phyloP scores from a whole-genome alignment of 2,113 vertebrate species.

The Nematolebias whitei region DNA sequence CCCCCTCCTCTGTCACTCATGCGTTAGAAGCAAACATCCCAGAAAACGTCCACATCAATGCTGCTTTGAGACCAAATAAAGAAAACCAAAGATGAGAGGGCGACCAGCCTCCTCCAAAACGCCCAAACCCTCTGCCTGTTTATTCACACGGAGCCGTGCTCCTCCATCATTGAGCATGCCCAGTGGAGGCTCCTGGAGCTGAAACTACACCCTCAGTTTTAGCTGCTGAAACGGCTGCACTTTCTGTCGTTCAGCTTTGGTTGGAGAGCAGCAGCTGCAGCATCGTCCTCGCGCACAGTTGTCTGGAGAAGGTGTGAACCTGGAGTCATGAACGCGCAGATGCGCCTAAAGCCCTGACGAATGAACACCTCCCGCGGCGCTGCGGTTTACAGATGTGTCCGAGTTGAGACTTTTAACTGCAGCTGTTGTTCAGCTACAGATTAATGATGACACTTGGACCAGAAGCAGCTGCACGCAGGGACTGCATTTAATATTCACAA shows the following conservation, averaged over 20 bases:
- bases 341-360: not conserved
- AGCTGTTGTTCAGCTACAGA: not conserved
- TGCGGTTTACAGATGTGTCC: not conserved
- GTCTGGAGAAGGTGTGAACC: constrained; percentile 50
- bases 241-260: constrained; percentile 5
- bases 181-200: constrained; percentile 42
- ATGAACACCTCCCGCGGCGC: not conserved
- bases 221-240: constrained; percentile 8
- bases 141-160: constrained; percentile 44
- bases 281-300: constrained; percentile 31
- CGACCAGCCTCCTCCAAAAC: constrained; percentile 26
- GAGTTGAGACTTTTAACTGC: not conserved
- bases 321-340: constrained; percentile 39
- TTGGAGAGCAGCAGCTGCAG: not conserved
- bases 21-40: constrained; percentile 4
- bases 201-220: constrained; percentile 37
- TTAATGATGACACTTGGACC: not conserved
- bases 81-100: constrained; percentile 23
- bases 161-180: constrained; percentile 57
- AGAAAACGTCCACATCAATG: not conserved
- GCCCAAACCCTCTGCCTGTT: constrained; percentile 53
- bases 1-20: constrained; percentile 29
- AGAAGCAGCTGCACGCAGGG: not conserved
- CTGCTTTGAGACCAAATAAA: constrained; percentile 4
- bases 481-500: not conserved